Evolutionary conservation across 2,797 vertebrate species (phyloP).

Genomic region (Danio albolineatus): DNA sequence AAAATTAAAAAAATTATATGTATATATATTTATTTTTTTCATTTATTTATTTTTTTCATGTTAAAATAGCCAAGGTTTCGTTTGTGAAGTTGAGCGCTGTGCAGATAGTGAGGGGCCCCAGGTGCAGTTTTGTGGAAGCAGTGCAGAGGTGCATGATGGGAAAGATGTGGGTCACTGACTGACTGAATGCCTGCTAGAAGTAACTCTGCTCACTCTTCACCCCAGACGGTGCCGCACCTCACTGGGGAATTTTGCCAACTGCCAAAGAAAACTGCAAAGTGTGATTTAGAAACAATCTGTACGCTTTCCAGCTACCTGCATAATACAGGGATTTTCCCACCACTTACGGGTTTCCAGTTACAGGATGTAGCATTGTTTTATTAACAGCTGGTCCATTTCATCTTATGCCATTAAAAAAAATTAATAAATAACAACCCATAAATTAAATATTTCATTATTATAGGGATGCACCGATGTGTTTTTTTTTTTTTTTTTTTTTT

Average conservation of each 20-base stretch:
- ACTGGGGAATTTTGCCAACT: slow-evolving; percentile 59
- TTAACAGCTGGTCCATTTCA: neutral
- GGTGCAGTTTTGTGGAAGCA: slow-evolving; percentile 61
- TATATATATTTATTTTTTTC: too few relatives aligned
- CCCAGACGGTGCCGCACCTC: slow-evolving; percentile 59
- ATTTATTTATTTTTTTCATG: too few relatives aligned
- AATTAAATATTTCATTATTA: neutral
- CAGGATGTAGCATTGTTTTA: slow-evolving; percentile 40
- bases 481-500: too few relatives aligned
- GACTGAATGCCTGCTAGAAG: slow-evolving; percentile 46
- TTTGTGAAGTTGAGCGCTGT: neutral
- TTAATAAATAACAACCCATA: neutral
- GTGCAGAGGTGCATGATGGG: slow-evolving; percentile 58
- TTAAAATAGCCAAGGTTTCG: neutral
- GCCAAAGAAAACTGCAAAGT: slow-evolving; percentile 34
- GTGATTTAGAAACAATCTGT: slow-evolving; percentile 48
- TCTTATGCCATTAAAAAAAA: neutral
- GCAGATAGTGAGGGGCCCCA: slow-evolving; percentile 31
- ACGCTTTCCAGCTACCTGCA: slow-evolving; percentile 40
- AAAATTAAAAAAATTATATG: too few relatives aligned
- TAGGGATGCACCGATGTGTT: too few relatives aligned
- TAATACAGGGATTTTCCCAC: slow-evolving; percentile 48
- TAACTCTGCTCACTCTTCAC: slow-evolving; percentile 54
- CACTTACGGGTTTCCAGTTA: slow-evolving; percentile 41
- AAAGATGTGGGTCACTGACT: slow-evolving; percentile 61